Evolutionary conservation across 1,140 invertebrate species (phyloP), one percentile per base, ranked within the genome.

Genomic region (Apis laboriosa): DNA sequence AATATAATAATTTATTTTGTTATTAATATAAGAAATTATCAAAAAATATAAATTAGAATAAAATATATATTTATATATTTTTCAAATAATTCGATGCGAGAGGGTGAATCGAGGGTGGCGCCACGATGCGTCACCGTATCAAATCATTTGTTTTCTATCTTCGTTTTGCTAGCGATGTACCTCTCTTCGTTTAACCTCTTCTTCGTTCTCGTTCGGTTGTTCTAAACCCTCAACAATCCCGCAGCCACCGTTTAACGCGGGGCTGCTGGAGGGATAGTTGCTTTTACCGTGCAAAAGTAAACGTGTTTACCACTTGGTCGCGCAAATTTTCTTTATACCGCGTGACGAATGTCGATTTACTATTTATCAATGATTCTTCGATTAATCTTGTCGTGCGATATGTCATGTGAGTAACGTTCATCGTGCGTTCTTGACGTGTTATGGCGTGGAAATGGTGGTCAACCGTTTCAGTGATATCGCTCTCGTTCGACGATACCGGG

Each of bases 151-250:
- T 77, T 53, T 24, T 34, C 28, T 11, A 9, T 60, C 64, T 56
- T 43, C 19, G 21, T 80, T 60, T 60, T 81, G 53, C 77, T 77
- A 67, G 43, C 60, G 63, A 56, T 49, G 34, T 64, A 60, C 66
- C 71, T 61, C 21, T 78, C 70, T 60, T 61, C 74, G 80, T 80
- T 86, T 77, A 82, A 77, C 61, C 74, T 68, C 71, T 71, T 67
- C 71, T 77, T 64, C 68, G 80, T 83, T 82, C 78, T 49, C 61
- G 82, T 77, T 81, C 87, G 72, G 77, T 53, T 76, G 76, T 86
- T 68, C 85, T 51, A 67, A 87, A 87, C 86, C 86, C 79, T 79
- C 77, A 81, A 79, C 85, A 84, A 84, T 87, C 67, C 77, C 83
- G 86, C 83, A 87, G 83, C 83, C 86, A 88, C 72, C 86, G 86